Evolutionary conservation across 1,140 invertebrate genomes (phyloP).

Genomic region (Trichonephila inaurata): DNA sequence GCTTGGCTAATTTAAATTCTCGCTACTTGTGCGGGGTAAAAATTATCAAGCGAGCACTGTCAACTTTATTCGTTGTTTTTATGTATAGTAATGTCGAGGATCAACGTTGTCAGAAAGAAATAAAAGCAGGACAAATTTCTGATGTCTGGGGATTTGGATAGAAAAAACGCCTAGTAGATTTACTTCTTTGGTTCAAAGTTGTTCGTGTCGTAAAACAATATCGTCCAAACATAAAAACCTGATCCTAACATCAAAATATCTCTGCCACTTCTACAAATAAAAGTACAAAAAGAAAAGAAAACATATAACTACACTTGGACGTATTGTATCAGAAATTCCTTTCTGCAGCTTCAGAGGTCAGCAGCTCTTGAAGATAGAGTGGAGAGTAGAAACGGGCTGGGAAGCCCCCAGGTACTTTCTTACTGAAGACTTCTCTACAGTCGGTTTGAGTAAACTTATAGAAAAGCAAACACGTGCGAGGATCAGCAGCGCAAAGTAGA

Average conservation of each 20-base stretch:
- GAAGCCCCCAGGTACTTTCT: slow-evolving; percentile 60
- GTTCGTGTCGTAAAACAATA: slow-evolving; percentile 9
- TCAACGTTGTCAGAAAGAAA: background rate
- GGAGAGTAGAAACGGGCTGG: slow-evolving; percentile 38
- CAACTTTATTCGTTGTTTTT: background rate
- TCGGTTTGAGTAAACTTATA: slow-evolving; percentile 42
- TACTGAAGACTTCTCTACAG: background rate
- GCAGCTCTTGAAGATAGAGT: slow-evolving; percentile 42
- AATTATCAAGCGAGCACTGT: background rate
- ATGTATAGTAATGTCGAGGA: slow-evolving; percentile 6
- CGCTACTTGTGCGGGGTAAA: background rate
- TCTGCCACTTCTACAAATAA: slow-evolving; percentile 13
- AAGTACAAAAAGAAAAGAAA: background rate
- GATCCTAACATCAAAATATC: slow-evolving; percentile 30
- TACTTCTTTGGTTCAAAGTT: background rate
- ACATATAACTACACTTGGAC: slow-evolving; percentile 30
- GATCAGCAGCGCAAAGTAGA: slow-evolving; percentile 6
- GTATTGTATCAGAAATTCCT: background rate
- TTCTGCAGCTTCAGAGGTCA: slow-evolving; percentile 26
- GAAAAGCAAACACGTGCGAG: slow-evolving; percentile 63
- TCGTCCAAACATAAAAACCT: slow-evolving; percentile 40
- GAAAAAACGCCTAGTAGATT: slow-evolving; percentile 1
- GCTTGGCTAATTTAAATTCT: slow-evolving; percentile 33
- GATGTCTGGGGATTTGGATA: background rate
- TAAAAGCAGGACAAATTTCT: background rate